Base-by-base conservation (phyloP, 2,113 vertebrate species). In the Callocephalon fimbriatum region DNA sequence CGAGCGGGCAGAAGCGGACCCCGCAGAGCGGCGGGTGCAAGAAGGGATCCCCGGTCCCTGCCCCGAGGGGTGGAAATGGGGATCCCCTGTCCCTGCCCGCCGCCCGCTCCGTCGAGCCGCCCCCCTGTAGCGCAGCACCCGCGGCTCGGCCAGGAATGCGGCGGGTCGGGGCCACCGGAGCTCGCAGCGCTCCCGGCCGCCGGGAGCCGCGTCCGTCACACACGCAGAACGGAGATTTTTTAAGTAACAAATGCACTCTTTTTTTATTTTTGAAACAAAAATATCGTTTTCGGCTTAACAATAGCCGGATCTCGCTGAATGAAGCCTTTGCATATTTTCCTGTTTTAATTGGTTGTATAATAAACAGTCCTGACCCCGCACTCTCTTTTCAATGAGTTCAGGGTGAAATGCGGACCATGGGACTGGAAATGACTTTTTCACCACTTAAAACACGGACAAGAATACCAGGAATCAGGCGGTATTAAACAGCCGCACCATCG, bases 291-390 rank as follows among this genome's bases (percentile, higher is more conserved):
- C 96, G 97, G 96, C 96, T 94, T 77, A 99, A 99, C 99, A 99
- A 99, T 99, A 95, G 97, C 99, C 98, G 99, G 99, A 99, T 99
- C 98, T 98, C 95, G 97, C 97, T 98, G 98, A 99, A 99, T 99
- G 98, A 99, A 99, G 98, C 98, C 97, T 98, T 97, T 97, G 98
- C 98, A 98, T 99, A 99, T 99, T 99, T 99, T 99, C 99, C 99
- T 99, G 99, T 99, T 99, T 98, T 98, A 98, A 98, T 97, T 97
- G 97, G 97, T 98, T 99, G 98, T 98, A 98, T 98, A 98, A 98
- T 98, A 99, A 99, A 99, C 98, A 99, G 82, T 96, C 96, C 97
- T 98, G 98, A 99, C 98, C 98, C 98, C 91, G 91, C 97, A 97
- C 97, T 96, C 96, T 98, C 98, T 98, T 98, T 98, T 98, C 98